These are phyloP conservation scores for Autographa pulchrina DNA, from an alignment of 2,888 invertebrate species.

Conservation along the genomic window DNA sequence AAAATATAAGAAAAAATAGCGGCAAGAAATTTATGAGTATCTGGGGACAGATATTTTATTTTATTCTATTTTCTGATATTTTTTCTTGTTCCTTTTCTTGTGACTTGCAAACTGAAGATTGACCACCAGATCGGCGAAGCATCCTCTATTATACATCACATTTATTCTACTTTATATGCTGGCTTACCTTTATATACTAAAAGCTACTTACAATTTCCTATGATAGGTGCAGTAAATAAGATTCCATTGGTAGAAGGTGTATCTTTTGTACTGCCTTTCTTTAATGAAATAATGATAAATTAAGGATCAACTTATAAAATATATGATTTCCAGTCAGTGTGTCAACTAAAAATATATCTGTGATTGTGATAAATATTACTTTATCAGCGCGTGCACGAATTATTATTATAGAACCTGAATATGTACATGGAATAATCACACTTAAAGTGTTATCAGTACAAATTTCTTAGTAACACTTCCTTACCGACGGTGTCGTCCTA, in stretches of 20 bases:
- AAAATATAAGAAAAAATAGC: constrained; percentile 29
- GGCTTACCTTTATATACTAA: neutral
- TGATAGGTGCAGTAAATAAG: neutral
- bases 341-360: constrained; percentile 17
- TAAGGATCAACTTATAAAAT: too few relatives aligned
- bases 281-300: too few relatives aligned
- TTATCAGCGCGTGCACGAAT: constrained; percentile 41
- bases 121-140: neutral
- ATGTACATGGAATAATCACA: constrained; percentile 65
- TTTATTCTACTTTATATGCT: neutral
- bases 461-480: constrained; percentile 85
- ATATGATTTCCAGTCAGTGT: neutral
- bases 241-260: neutral
- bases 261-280: too few relatives aligned
- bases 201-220: neutral
- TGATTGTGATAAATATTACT: constrained; percentile 26
- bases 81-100: constrained; percentile 33
- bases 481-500: constrained; percentile 66
- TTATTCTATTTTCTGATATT: constrained; percentile 19
- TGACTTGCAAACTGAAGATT: constrained; percentile 16
- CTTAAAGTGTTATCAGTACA: constrained; percentile 79
- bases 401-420: constrained; percentile 52
- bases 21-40: constrained; percentile 30
- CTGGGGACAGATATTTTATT: constrained; percentile 19
- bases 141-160: neutral